Conservation (phyloP, 2,888 invertebrate genomes). For the Hoplodrina blanda region DNA sequence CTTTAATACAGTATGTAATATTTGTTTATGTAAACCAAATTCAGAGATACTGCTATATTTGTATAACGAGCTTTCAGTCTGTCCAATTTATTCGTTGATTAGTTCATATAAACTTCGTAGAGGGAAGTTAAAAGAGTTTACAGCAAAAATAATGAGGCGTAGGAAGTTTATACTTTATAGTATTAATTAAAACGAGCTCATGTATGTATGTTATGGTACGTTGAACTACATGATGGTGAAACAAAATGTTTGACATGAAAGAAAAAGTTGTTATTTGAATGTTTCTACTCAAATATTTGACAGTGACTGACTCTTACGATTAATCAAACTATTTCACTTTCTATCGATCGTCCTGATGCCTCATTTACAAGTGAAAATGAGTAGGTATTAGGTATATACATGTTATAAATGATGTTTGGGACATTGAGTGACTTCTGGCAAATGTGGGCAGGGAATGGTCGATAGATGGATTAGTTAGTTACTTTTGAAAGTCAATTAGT, state of each 20-base stretch:
- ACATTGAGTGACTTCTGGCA: slow-evolving; percentile 54
- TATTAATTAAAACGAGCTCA: slow-evolving; percentile 48
- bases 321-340: slow-evolving; percentile 57
- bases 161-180: slow-evolving; percentile 50
- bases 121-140: slow-evolving; percentile 37
- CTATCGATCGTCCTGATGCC: slow-evolving; percentile 51
- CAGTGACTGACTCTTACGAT: slow-evolving; percentile 51
- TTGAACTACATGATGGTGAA: slow-evolving; percentile 48
- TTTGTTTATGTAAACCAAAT: slow-evolving; percentile 52
- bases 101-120: slow-evolving; percentile 27
- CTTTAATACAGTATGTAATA: slow-evolving; percentile 30
- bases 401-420: slow-evolving; percentile 47
- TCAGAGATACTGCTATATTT: slow-evolving; percentile 34
- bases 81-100: slow-evolving; percentile 33
- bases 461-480: slow-evolving; percentile 20
- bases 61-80: slow-evolving; percentile 34
- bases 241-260: slow-evolving; percentile 34
- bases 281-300: slow-evolving; percentile 46
- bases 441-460: slow-evolving; percentile 33
- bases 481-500: slow-evolving; percentile 31
- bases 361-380: slow-evolving; percentile 44
- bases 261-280: slow-evolving; percentile 47
- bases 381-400: too few species aligned
- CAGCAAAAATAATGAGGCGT: slow-evolving; percentile 38
- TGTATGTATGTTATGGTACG: slow-evolving; percentile 40